These are phyloP conservation scores for Intellagama lesueurii DNA, from an alignment of 2,797 vertebrate genomes.

Conservation along the genomic window DNA sequence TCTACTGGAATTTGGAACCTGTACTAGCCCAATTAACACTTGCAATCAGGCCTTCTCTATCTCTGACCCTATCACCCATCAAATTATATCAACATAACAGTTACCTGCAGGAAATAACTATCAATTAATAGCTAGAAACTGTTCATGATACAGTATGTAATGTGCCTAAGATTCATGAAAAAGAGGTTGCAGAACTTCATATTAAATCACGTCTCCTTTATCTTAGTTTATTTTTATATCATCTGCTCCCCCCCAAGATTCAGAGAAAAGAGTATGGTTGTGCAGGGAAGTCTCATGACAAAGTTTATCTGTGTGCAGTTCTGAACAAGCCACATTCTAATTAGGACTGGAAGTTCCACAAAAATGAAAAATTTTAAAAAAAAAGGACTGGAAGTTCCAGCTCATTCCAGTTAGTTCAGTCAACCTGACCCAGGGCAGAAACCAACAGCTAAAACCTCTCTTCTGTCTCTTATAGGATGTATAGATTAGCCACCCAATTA, in stretches of 20 bases:
- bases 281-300: not conserved
- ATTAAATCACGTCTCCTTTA: not conserved
- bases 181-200: no score
- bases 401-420: not conserved
- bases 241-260: not conserved
- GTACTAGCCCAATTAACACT: not conserved
- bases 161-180: not conserved
- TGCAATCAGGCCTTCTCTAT: not conserved
- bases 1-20: not conserved
- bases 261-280: not conserved
- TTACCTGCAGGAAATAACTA: not conserved
- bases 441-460: not conserved
- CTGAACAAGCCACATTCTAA: not conserved
- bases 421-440: not conserved
- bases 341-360: slow-evolving; percentile 4
- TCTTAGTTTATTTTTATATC: not conserved
- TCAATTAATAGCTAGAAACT: not conserved
- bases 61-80: not conserved
- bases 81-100: not conserved
- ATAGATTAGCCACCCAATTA: not conserved
- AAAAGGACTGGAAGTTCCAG: slow-evolving; percentile 8
- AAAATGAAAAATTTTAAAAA: no score
- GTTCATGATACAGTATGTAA: not conserved
- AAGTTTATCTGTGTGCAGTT: not conserved
- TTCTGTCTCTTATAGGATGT: not conserved